A percentile compares a stretch with the other conserved stretches of the same genome.
Conservation (phyloP, 2,888 invertebrate genomes). For the Epistrophella euchroma region DNA sequence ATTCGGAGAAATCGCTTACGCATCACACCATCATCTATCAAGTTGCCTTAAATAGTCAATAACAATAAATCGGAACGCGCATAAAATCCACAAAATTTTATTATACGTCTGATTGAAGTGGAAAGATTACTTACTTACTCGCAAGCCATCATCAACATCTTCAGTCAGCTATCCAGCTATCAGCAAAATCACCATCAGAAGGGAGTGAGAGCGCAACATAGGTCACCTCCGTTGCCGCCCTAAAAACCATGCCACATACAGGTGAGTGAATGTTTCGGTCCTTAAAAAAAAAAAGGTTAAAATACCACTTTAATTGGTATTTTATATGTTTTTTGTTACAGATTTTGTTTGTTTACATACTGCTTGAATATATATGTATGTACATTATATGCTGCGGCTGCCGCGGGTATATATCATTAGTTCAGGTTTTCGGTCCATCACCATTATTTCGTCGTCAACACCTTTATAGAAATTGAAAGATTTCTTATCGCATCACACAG, state of each 20-base stretch:
- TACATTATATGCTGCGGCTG: background rate
- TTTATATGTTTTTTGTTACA: conserved; percentile 65
- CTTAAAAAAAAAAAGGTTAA: conserved; percentile 43
- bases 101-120: conserved; percentile 67
- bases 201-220: conserved; percentile 46
- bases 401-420: conserved; percentile 30
- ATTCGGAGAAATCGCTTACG: conserved; percentile 40
- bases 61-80: conserved; percentile 72
- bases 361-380: background rate
- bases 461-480: conserved; percentile 46
- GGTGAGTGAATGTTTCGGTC: conserved; percentile 72
- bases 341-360: conserved; percentile 39
- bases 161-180: background rate
- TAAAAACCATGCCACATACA: conserved; percentile 74
- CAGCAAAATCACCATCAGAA: conserved; percentile 29
- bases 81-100: conserved; percentile 66
- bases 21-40: conserved; percentile 22
- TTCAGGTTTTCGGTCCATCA: conserved; percentile 29
- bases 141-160: conserved; percentile 50
- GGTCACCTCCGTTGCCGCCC: conserved; percentile 70
- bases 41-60: conserved; percentile 56
- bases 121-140: conserved; percentile 49
- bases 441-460: conserved; percentile 48
- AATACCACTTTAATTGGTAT: conserved; percentile 70
- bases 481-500: conserved; percentile 40